A percentile compares a stretch with the other conserved stretches of the same genome.
phyloP scores from a whole-genome alignment of 2,797 vertebrate genomes.

The Acomys russatus region DNA sequence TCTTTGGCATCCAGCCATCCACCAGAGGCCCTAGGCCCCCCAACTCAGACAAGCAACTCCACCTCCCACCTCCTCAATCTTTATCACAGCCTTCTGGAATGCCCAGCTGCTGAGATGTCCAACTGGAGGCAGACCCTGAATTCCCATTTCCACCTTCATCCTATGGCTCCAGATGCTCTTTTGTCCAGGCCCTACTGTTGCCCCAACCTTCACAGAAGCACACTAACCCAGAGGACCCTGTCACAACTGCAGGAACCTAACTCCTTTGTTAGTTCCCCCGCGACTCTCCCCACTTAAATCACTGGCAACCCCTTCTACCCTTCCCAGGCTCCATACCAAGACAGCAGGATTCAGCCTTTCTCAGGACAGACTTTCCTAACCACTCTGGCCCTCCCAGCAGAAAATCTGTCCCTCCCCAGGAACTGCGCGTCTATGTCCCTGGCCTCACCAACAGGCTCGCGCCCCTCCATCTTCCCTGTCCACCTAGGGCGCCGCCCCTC shows the following conservation, averaged over 20 bases:
- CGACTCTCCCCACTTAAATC: background rate
- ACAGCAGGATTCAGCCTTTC: background rate
- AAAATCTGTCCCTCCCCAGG: background rate
- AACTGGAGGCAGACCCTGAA: background rate
- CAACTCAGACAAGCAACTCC: conserved; percentile 35
- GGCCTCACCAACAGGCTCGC: background rate
- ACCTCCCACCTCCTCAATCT: background rate
- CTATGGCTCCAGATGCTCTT: background rate
- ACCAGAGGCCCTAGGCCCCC: conserved; percentile 69
- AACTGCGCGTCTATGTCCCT: too few species aligned
- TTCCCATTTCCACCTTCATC: background rate
- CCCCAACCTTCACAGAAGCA: background rate
- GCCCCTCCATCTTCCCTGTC: background rate
- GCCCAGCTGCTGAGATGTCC: conserved; percentile 37
- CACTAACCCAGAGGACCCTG: background rate
- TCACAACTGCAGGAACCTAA: background rate
- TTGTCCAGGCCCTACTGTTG: background rate
- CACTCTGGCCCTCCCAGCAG: background rate
- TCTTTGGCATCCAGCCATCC: conserved; percentile 72
- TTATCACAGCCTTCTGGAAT: conserved; percentile 28
- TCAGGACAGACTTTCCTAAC: background rate
- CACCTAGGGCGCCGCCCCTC: background rate
- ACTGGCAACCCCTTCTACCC: background rate
- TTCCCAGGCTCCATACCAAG: background rate
- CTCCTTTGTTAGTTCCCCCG: background rate